These are phyloP conservation scores for Brachionus angularis DNA, from an alignment of 1,140 invertebrate species.

Conservation along the genomic window DNA sequence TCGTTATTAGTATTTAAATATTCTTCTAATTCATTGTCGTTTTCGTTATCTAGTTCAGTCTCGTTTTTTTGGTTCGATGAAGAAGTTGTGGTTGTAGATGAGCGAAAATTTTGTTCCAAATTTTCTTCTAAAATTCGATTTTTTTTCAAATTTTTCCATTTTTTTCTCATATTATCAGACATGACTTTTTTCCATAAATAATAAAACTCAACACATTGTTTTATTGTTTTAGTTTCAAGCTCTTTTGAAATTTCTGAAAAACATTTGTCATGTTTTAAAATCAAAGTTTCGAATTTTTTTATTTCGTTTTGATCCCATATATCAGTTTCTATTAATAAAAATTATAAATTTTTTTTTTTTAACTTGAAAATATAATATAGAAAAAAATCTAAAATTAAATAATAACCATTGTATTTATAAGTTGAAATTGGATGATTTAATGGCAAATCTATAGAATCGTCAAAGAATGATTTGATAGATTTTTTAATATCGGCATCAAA, in stretches of 20 bases:
- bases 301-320: constrained; percentile 81
- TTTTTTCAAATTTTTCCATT: constrained; percentile 39
- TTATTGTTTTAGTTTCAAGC: constrained; percentile 78
- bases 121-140: constrained; percentile 13
- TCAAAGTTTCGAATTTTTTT: constrained; percentile 76
- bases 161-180: constrained; percentile 27
- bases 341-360: constrained; percentile 19
- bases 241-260: constrained; percentile 64
- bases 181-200: constrained; percentile 89
- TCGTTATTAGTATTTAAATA: background rate
- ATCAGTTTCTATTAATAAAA: constrained; percentile 63
- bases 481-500: constrained; percentile 33
- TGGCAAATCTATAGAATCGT: constrained; percentile 36
- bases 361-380: constrained; percentile 32
- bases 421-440: constrained; percentile 33
- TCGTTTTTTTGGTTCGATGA: no score
- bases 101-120: constrained; percentile 11
- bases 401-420: constrained; percentile 46
- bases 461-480: constrained; percentile 41
- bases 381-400: no score
- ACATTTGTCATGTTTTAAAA: constrained; percentile 86
- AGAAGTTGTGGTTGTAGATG: background rate
- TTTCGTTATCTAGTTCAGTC: background rate
- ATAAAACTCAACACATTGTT: constrained; percentile 94
- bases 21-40: constrained; percentile 26